These are phyloP conservation scores for Apostichopus parvimensis DNA, from an alignment of 35 echinoderm and acorn worm species.

Conservation along the genomic window DNA sequence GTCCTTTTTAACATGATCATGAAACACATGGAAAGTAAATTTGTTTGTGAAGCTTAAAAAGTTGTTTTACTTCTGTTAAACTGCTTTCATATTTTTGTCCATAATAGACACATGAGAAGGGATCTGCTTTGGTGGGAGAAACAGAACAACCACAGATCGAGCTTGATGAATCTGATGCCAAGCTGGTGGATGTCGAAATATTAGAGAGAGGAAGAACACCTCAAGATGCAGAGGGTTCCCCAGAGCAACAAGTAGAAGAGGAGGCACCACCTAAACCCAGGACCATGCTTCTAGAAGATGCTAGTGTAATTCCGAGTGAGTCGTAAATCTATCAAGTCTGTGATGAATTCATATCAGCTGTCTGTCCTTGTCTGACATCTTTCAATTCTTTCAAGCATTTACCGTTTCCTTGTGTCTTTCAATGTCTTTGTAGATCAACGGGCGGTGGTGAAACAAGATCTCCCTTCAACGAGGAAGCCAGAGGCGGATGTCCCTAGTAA, in stretches of 20 bases:
- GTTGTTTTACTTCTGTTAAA: too few species aligned
- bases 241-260: background rate
- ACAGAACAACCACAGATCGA: background rate
- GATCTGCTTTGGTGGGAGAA: too few species aligned
- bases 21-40: too few species aligned
- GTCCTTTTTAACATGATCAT: too few species aligned
- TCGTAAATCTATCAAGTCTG: background rate
- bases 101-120: too few species aligned
- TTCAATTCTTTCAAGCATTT: background rate
- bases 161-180: background rate
- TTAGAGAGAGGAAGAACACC: background rate
- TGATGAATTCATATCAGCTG: background rate
- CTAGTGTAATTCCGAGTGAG: slow-evolving; percentile 9
- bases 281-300: slow-evolving; percentile 17
- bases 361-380: background rate
- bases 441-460: background rate
- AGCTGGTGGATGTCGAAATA: background rate
- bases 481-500: background rate
- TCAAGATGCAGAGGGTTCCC: background rate
- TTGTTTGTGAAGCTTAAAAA: too few species aligned
- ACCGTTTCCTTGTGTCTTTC: too few species aligned
- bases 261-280: background rate
- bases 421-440: too few species aligned
- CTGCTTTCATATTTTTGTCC: too few species aligned
- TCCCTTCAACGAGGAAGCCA: background rate